phyloP scores from a whole-genome alignment of 2,888 invertebrate genomes.

The Melieria picta region DNA sequence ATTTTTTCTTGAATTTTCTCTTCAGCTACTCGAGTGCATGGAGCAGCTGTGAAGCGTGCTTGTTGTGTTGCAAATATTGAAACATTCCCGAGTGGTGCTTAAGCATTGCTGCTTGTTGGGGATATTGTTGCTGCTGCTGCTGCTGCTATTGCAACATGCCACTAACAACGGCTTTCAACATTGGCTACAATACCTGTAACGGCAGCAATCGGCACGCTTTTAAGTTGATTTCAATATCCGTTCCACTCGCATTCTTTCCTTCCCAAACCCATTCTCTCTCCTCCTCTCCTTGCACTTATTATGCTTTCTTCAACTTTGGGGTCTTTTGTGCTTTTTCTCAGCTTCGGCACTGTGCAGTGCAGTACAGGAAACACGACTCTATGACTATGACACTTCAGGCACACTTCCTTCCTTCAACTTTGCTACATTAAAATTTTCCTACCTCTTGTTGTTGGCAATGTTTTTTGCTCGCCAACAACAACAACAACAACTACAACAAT shows the following conservation, averaged over 20 bases:
- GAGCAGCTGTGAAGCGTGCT: neutral
- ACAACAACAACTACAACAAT: too few species aligned
- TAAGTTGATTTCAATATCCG: constrained; percentile 53
- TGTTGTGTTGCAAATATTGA: constrained; percentile 31
- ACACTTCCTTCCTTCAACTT: constrained; percentile 23
- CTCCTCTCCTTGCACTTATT: too few species aligned
- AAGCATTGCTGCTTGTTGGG: constrained; percentile 1
- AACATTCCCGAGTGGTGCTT: constrained; percentile 28
- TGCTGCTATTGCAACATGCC: too few species aligned
- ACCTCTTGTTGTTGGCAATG: neutral
- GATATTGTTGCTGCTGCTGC: neutral
- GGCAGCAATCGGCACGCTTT: constrained; percentile 43
- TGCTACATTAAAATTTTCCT: neutral
- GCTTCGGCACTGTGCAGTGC: too few species aligned
- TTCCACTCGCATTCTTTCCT: constrained; percentile 39
- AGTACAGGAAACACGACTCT: too few species aligned
- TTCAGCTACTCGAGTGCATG: too few species aligned
- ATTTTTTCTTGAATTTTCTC: too few species aligned
- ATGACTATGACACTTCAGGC: constrained; percentile 37
- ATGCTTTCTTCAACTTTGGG: too few species aligned
- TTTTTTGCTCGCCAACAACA: neutral
- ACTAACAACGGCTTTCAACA: neutral
- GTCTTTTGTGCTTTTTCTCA: too few species aligned
- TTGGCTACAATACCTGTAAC: constrained; percentile 7
- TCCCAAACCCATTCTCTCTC: neutral